Evolutionary conservation across 2,113 vertebrate genomes (phyloP), one percentile per base, ranked within the genome.

Genomic region (Phrynosoma blainvillii): DNA sequence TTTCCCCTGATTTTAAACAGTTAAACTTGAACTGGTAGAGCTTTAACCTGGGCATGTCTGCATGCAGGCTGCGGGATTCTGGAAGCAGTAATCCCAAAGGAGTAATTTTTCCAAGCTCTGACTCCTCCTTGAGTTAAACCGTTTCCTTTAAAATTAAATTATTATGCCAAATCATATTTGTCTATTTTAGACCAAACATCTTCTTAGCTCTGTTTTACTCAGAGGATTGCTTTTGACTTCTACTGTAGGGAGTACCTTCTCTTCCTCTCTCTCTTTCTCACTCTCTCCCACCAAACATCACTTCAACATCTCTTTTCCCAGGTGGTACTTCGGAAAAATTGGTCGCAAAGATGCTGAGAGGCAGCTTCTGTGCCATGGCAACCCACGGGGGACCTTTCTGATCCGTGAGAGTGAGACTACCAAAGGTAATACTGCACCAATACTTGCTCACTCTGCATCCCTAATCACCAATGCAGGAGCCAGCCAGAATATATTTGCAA

Each of bases 271-370:
- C 20, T 36, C n/a, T 80, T 9, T n/a, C 65, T 79, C 40, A 27
- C 47, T 9, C 20, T 23, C n/a, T 62, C 12, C n/a, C 76, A 54
- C 40, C 52, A 21, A 54, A 36, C 3, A 0, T 73, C 1, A 21
- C 78, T 79, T 42, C 83, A 13, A 1, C 6, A n/a, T 5, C 71
- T 90, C 21, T 82, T 30, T 0, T 27, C 1, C 85, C 94, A 99
- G 98, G 95, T 99, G 98, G 98, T 99, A 98, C 97, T 99, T 99
- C 83, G 98, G 98, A 85, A 99, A 99, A 95, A 98, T 99, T 87
- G 97, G 98, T 25, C 97, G 98, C 88, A 99, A 99, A 93, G 98
- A 99, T 91, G 98, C 98, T 0, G 98, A 99, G 94, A 96, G 98
- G 86, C 98, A 98, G 89, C 96, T 99, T 70, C 95, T 99, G 83